Base-by-base conservation (phyloP, 92 coral and sea anemone species). In the Palythoa grandiflora region DNA sequence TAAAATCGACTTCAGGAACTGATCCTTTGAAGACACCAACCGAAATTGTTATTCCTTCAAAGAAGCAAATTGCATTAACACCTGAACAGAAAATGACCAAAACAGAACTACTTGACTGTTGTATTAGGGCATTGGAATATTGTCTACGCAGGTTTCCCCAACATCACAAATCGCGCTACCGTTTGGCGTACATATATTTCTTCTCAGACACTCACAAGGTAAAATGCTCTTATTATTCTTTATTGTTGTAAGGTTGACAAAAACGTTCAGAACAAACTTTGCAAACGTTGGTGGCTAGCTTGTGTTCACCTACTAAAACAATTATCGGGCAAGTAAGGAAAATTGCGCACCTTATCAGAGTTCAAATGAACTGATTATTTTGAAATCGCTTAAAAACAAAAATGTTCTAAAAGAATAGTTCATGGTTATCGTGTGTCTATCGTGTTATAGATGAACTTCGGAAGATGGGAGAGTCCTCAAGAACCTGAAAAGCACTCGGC, bases 121-220 rank as follows among this genome's bases (percentile, higher is more conserved):
- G 99, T 78, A 92, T 95, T 72, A 91, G 73, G 44, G 96, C 97
- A 2, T 40, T 97, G 71, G 98, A 94, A 47, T 92, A 95, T 71
- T 96, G 99, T 61, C 85, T 97, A 40, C 95, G 92, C 20, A 88
- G 99, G 48, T 97, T 97, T 72, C 96, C 99, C 44, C 99, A 97
- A 89, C 99, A 97, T 68, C 98, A 97, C 92, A 97, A 97, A 92
- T 92, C 97, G 13, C 99, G 98, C 72, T 95, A 97, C 81, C 94
- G 99, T 35, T 87, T 97, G 90, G 99, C 99, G 19, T 94, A 94
- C 44, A 94, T 96, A 15, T 89, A 93, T 78, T 94, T 87, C 75
- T 88, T 89, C 65, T 94, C 95, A 0, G 84, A 92, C 51, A 87
- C 94, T 52, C 93, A 92, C 59, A 97, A 97, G 98, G 99, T 95